Percentiles rank a stretch among this genome's conserved stretches.
phyloP scores from a whole-genome alignment of 2,797 vertebrate genomes.

The Lemur catta region DNA sequence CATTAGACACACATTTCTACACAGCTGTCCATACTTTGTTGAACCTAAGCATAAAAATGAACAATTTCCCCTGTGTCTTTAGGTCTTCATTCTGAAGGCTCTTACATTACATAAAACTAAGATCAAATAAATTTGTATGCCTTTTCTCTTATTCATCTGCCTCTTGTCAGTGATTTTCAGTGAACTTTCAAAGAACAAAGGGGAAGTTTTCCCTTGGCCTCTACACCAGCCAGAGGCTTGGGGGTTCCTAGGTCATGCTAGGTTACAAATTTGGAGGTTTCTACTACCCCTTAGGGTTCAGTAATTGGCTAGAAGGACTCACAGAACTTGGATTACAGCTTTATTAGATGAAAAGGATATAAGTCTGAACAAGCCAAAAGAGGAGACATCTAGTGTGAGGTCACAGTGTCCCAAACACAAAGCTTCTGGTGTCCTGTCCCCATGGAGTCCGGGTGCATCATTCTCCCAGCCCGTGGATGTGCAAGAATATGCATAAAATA shows the following conservation, averaged over 20 bases:
- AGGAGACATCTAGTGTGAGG: neutral
- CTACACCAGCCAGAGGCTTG: neutral
- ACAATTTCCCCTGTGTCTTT: neutral
- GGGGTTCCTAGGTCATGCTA: neutral
- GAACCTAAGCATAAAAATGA: neutral
- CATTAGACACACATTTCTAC: neutral
- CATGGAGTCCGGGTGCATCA: neutral
- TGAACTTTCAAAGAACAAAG: neutral
- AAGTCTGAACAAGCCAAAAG: neutral
- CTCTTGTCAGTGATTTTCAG: neutral
- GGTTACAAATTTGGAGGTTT: neutral
- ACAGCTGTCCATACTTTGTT: neutral
- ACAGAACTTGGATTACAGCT: neutral
- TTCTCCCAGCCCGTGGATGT: neutral
- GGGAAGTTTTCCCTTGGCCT: neutral
- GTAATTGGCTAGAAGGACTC: neutral
- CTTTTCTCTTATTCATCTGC: neutral
- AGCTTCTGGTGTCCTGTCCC: neutral
- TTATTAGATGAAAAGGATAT: neutral
- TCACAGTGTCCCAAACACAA: neutral
- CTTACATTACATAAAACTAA: neutral
- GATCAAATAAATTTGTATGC: neutral
- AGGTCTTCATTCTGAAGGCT: neutral
- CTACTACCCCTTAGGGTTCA: neutral
- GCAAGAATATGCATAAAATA: neutral